phyloP scores from a whole-genome alignment of 2,797 vertebrate genomes.

The Petrocephalus schoutedeni region DNA sequence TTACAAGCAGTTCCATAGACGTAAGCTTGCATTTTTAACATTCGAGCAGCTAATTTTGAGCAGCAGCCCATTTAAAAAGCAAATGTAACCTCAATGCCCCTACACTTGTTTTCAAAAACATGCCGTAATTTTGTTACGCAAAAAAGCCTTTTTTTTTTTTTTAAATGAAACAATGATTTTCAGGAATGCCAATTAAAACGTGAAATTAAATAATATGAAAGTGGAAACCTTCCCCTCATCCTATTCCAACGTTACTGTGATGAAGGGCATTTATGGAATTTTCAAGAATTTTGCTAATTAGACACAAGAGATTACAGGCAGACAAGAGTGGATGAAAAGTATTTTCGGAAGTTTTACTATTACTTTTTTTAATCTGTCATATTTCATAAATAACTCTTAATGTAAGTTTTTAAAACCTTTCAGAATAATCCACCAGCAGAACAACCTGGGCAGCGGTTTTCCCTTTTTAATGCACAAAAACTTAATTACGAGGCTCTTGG shows the following conservation, averaged over 20 bases:
- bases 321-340: neutral
- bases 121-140: conserved; percentile 12
- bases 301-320: neutral
- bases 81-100: neutral
- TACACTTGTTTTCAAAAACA: conserved; percentile 11
- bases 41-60: neutral
- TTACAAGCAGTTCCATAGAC: neutral
- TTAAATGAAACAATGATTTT: conserved; percentile 11
- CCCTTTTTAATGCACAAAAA: conserved; percentile 1
- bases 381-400: neutral
- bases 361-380: neutral
- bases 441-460: neutral
- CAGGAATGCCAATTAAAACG: conserved; percentile 7
- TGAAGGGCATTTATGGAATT: neutral
- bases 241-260: neutral
- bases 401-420: conserved; percentile 6
- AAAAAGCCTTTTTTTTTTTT: neutral
- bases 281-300: conserved; percentile 12
- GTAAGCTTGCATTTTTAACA: neutral
- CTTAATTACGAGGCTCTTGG: neutral
- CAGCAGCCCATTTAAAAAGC: conserved; percentile 17
- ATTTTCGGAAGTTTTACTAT: neutral
- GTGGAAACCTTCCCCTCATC: neutral
- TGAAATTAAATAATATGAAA: neutral
- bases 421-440: neutral